Evolutionary conservation across 2,113 vertebrate genomes (phyloP).

Genomic region (Trinectes maculatus): DNA sequence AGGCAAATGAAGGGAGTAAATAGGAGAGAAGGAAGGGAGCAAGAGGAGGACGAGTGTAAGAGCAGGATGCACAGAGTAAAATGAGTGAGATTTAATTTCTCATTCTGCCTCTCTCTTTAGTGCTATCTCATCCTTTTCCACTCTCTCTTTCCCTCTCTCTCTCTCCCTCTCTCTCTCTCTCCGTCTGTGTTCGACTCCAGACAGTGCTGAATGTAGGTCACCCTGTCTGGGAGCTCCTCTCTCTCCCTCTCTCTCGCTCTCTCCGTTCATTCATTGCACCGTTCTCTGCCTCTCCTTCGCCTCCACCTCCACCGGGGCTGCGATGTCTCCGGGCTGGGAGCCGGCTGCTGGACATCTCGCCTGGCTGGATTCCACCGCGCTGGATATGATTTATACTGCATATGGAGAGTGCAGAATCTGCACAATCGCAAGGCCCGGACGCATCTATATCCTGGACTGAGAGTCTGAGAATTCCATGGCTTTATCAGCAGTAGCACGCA

Average conservation of each 20-base stretch:
- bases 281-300: constrained; percentile 38
- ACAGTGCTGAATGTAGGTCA: constrained; percentile 77
- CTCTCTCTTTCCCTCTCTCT: constrained; percentile 2
- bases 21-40: constrained; percentile 8
- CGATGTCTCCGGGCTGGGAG: constrained; percentile 54
- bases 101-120: constrained; percentile 24
- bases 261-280: constrained; percentile 43
- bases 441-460: constrained; percentile 64
- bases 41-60: constrained; percentile 49
- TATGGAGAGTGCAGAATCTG: constrained; percentile 48
- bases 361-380: constrained; percentile 49
- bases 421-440: constrained; percentile 67
- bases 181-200: constrained; percentile 62
- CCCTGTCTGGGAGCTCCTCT: constrained; percentile 72
- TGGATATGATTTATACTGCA: constrained; percentile 64
- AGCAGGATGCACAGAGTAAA: background rate
- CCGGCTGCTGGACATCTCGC: constrained; percentile 53
- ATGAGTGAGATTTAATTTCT: constrained; percentile 37
- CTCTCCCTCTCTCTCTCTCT: constrained; percentile 40
- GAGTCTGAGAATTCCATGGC: constrained; percentile 49
- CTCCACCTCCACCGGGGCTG: constrained; percentile 57
- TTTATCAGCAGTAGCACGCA: constrained; percentile 43
- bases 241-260: constrained; percentile 35
- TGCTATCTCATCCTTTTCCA: constrained; percentile 30
- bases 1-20: constrained; percentile 4